phyloP scores from a whole-genome alignment of 1,140 invertebrate genomes.

The Potamilus streckersoni region DNA sequence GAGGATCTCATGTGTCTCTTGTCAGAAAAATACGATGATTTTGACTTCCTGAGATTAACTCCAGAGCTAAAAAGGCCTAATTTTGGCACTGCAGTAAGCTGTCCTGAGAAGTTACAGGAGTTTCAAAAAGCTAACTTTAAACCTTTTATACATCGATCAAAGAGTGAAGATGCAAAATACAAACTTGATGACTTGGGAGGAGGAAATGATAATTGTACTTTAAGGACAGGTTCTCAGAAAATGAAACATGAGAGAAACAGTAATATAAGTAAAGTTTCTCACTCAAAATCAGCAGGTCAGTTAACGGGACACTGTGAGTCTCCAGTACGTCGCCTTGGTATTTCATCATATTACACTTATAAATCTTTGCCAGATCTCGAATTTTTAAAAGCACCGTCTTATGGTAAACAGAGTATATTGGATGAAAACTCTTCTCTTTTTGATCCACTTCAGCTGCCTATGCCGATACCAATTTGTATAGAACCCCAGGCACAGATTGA shows the following conservation, averaged over 20 bases:
- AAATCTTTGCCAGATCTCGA: conserved; percentile 58
- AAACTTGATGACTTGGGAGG: neutral
- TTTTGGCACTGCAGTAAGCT: neutral
- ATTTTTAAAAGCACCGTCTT: conserved; percentile 28
- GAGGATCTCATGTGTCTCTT: conserved; percentile 51
- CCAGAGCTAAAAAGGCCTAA: conserved; percentile 20
- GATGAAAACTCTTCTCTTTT: conserved; percentile 11
- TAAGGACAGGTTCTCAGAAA: neutral
- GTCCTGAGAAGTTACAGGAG: neutral
- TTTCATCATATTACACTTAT: conserved; percentile 42
- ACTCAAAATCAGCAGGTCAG: conserved; percentile 21
- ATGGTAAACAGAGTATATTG: too few species aligned
- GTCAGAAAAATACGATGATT: conserved; percentile 45
- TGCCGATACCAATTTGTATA: conserved; percentile 16
- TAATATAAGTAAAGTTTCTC: conserved; percentile 10
- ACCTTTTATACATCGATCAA: conserved; percentile 36
- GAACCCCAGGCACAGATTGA: conserved; percentile 23
- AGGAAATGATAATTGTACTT: neutral
- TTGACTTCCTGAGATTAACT: conserved; percentile 21
- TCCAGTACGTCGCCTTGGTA: conserved; percentile 11
- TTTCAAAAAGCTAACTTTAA: neutral
- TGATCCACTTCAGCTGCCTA: conserved; percentile 27
- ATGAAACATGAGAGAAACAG: conserved; percentile 4
- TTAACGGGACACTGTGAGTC: conserved; percentile 10
- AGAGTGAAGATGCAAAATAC: conserved; percentile 35